phyloP scores from a whole-genome alignment of 2,113 vertebrate genomes.

The Bos indicus region DNA sequence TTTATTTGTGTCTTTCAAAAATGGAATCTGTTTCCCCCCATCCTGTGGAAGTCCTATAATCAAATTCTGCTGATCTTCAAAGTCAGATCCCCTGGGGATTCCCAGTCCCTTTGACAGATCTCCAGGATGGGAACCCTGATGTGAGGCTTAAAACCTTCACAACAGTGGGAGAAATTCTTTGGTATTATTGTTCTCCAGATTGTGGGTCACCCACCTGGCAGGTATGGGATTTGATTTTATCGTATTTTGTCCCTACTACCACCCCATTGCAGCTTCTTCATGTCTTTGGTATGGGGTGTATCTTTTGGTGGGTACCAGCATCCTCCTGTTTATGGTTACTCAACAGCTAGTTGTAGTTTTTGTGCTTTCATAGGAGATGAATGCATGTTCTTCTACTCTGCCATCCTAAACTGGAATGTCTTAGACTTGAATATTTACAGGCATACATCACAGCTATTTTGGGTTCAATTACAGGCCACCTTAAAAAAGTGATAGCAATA shows the following conservation, averaged over 20 bases:
- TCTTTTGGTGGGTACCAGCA: background rate
- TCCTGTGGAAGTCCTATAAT: background rate
- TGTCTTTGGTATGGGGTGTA: background rate
- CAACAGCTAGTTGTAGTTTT: background rate
- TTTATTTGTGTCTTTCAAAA: background rate
- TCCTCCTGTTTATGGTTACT: background rate
- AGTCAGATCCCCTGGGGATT: background rate
- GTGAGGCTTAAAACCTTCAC: background rate
- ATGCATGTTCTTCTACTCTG: background rate
- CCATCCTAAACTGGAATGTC: background rate
- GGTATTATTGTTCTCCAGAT: background rate
- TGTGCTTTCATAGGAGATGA: background rate
- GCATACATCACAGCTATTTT: background rate
- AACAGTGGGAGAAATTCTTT: background rate
- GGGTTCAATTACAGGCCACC: background rate
- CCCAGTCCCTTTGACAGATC: background rate
- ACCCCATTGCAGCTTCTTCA: background rate
- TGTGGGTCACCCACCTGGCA: background rate
- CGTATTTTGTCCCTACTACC: background rate
- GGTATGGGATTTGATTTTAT: background rate
- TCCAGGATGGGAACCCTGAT: background rate
- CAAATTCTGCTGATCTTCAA: background rate
- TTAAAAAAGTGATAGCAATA: background rate
- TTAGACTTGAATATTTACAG: background rate
- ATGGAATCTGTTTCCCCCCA: background rate